Conservation (phyloP, 2,888 invertebrate genomes). For the Leptinotarsa rubiginosa region DNA sequence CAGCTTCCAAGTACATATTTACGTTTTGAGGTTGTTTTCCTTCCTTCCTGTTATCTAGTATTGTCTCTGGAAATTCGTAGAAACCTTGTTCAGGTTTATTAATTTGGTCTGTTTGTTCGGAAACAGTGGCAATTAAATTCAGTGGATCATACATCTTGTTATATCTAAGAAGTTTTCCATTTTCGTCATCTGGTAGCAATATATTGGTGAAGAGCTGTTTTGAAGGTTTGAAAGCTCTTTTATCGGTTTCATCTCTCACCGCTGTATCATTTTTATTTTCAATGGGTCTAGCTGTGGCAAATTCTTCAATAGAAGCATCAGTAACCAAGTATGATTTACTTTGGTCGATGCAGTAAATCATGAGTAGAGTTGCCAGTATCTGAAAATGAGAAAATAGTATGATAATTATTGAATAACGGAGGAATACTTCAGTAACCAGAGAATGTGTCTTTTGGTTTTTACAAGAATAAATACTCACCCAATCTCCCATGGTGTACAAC, state of each 20-base stretch:
- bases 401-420: background rate
- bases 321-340: constrained; percentile 5
- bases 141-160: background rate
- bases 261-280: background rate
- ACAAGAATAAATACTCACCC: constrained; percentile 36
- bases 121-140: background rate
- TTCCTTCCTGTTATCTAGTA: background rate
- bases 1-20: background rate
- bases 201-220: constrained; percentile 34
- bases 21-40: background rate
- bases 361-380: constrained; percentile 16
- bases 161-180: constrained; percentile 1
- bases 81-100: background rate
- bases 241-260: background rate
- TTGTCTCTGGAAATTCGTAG: background rate
- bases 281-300: constrained; percentile 32
- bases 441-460: background rate
- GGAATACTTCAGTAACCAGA: background rate
- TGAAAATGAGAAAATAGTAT: constrained; percentile 23
- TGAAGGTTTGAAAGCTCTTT: constrained; percentile 35
- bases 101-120: background rate
- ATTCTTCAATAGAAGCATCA: constrained; percentile 20
- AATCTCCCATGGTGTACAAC: constrained; percentile 38
- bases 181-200: background rate
- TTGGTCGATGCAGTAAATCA: background rate